Base-by-base conservation (phyloP, 2,888 invertebrate genomes). In the Labia minor region DNA sequence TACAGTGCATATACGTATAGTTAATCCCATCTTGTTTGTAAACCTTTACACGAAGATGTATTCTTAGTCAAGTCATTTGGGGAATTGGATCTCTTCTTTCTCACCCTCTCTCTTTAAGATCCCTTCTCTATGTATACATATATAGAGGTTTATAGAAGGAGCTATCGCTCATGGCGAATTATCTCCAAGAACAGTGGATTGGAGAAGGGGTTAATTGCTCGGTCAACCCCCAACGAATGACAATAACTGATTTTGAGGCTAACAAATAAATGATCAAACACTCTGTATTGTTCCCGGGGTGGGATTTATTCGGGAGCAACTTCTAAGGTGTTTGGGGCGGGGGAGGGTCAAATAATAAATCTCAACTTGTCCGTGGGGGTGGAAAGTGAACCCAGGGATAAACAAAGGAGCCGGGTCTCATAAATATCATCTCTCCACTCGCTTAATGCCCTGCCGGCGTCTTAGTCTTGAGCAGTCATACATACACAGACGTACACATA, bases 11-110 rank as follows among this genome's bases (percentile, higher is more conserved):
- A 49, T 49, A 49, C 49, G 49, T 49, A 49, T 14, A 49, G 49
- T 14, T 49, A 49, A 49, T 49, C 49, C 49, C 49, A 49, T 49
- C 49, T 49, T 49, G 49, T 49, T 49, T 49, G 49, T 49, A 49
- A 49, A 49, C 49, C 49, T 49, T 49, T 49, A 49, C 49, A 49
- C 49, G 49, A 49, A 49, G 49, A 49, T 49, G 49, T 49, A 49
- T 49, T 49, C 49, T 49, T 49, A 49, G 49, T 49, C 8, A 49
- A 49, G 49, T 49, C 49, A 49, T 49, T 49, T 49, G 49, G 49
- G 33, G 49, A 49, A 49, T 49, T 49, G 49, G 49, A 49, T 49
- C 49, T 49, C 49, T 26, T 26, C 26, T 49, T 14, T 49, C 49
- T 49, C 49, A 8, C 49, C 14, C 49, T 49, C 49, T 49, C 49